These are phyloP conservation scores for Lacerta bilineata DNA, from an alignment of 2,797 vertebrate genomes.

Conservation along the genomic window DNA sequence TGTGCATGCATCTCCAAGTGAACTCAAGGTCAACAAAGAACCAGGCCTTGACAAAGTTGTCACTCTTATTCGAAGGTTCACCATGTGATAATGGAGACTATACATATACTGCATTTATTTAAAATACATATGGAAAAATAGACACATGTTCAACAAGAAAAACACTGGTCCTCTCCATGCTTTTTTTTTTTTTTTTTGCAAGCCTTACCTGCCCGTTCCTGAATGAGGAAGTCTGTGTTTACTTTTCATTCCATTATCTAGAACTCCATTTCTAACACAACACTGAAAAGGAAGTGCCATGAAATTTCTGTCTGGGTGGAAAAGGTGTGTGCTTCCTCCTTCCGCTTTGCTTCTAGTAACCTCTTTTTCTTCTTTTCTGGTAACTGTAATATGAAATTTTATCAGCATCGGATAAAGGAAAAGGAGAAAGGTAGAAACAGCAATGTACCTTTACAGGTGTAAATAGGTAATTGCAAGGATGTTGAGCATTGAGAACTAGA, in stretches of 20 bases:
- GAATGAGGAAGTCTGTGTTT: constrained; percentile 50
- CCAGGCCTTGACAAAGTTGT: background rate
- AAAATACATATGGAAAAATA: too few relatives aligned
- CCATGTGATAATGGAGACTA: too few relatives aligned
- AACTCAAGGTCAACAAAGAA: background rate
- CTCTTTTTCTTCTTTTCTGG: constrained; percentile 8
- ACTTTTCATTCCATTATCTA: constrained; percentile 53
- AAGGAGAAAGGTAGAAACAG: constrained; percentile 27
- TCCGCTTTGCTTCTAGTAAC: constrained; percentile 38
- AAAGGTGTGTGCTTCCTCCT: constrained; percentile 17
- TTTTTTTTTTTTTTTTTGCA: background rate
- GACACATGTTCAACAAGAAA: too few relatives aligned
- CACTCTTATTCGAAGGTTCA: background rate
- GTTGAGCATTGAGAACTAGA: background rate
- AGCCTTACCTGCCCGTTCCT: constrained; percentile 36
- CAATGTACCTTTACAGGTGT: background rate
- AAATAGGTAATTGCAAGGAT: constrained; percentile 10
- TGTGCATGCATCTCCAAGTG: background rate
- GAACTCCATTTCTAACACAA: constrained; percentile 14
- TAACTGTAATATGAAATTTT: background rate
- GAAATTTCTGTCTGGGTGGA: constrained; percentile 5
- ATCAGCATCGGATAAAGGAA: constrained; percentile 22
- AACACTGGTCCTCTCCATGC: background rate
- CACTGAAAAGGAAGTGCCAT: constrained; percentile 35
- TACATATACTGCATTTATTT: too few relatives aligned